Evolutionary conservation across 2,888 invertebrate species (phyloP), one percentile per base, ranked within the genome.

Genomic region (Oscheius sp.): DNA sequence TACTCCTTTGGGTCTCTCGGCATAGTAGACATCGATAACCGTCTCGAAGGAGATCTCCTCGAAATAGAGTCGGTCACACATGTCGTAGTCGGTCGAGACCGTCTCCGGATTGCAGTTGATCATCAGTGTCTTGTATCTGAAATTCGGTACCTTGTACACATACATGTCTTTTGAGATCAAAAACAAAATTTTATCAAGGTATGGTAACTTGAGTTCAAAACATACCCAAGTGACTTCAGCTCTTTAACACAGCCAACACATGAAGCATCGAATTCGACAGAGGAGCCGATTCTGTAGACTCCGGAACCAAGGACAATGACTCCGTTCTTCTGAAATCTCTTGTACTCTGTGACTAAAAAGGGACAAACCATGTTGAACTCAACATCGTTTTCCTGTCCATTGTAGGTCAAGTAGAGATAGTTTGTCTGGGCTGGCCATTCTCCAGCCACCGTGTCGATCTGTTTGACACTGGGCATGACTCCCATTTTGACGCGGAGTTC

Each of bases 201-300:
- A 42, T 42, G 7, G 42, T 5, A 42, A 42, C 7, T 7, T 5
- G 42, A 42, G 4, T 42, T 3, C 4, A 42, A 42, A 42, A 42
- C 42, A 0, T 42, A 42, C 42, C 81, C 81, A 79, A 91, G 91
- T 86, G 94, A 93, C 82, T 95, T 92, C 13, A 99, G 91, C 90
- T 99, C 96, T 74, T 95, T 92, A 60, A 98, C 92, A 89, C 98
- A 99, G 53, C 96, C 95, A 0, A 99, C 98, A 29, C 98, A 97
- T 89, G 98, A 99, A 94, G 97, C 99, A 91, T 99, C 99, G 90
- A 99, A 99, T 91, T 99, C 99, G 5, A 99, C 99, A 0, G 97
- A 98, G 7, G 89, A 96, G 95, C 96, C 97, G 82, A 97, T 97
- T 74, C 97, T 93, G 89, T 97, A 97, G 0, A 97, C 96, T 5